Conservation (phyloP, 2,113 vertebrate species). For the Murina feae region DNA sequence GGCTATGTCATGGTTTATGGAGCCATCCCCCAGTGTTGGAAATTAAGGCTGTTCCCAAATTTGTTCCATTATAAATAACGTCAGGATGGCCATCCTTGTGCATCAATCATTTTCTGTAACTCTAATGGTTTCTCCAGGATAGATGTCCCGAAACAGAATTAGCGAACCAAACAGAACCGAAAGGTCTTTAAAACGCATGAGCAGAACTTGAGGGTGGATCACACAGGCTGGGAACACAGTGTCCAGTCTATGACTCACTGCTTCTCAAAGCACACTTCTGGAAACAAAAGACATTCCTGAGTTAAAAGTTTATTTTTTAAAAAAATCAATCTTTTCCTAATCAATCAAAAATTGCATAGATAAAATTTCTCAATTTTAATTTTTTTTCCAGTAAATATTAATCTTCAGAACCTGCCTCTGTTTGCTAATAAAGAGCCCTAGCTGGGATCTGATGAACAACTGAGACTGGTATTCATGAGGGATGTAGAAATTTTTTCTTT, state of each 20-base stretch:
- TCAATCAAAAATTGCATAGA: neutral
- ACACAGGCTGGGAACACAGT: neutral
- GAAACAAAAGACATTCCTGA: neutral
- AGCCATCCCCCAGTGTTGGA: neutral
- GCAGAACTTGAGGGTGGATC: neutral
- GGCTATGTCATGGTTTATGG: neutral
- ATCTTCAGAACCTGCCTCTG: neutral
- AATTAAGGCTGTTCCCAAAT: constrained; percentile 7
- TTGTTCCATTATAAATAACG: constrained; percentile 29
- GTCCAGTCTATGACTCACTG: neutral
- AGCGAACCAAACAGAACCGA: neutral
- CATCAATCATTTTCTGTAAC: constrained; percentile 23
- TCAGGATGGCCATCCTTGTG: neutral
- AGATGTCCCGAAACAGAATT: neutral
- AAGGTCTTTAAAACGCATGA: neutral
- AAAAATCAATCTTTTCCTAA: neutral
- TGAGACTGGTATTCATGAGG: neutral
- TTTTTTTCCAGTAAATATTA: constrained; percentile 15
- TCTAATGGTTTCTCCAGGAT: neutral
- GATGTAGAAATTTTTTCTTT: neutral
- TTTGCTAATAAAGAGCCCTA: neutral
- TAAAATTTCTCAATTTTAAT: neutral
- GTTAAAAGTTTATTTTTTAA: neutral
- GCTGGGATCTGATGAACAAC: neutral
- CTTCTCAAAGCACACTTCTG: neutral